phyloP scores from a whole-genome alignment of 2,888 invertebrate species.

The Polia nebulosa region DNA sequence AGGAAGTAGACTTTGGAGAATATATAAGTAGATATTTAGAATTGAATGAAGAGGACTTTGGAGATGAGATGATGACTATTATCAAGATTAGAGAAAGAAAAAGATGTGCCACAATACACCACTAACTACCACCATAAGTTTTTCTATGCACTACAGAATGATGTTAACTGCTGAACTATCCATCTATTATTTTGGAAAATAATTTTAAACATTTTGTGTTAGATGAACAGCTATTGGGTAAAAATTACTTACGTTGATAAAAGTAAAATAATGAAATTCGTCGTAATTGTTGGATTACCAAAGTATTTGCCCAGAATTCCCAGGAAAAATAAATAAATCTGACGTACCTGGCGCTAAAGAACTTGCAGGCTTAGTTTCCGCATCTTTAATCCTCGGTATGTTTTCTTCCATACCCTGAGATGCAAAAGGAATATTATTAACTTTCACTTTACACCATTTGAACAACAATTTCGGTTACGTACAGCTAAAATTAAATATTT shows the following conservation, averaged over 20 bases:
- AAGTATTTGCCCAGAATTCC: too few species aligned
- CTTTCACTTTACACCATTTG: slow-evolving; percentile 45
- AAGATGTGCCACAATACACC: neutral
- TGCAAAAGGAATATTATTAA: slow-evolving; percentile 30
- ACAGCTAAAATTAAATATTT: slow-evolving; percentile 34
- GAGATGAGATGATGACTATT: neutral
- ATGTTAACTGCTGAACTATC: neutral
- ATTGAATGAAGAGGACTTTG: too few species aligned
- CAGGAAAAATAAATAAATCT: neutral
- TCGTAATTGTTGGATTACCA: neutral
- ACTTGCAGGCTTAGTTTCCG: slow-evolving; percentile 37
- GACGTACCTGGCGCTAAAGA: slow-evolving; percentile 42
- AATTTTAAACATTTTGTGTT: neutral
- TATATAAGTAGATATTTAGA: too few species aligned
- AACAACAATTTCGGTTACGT: slow-evolving; percentile 28
- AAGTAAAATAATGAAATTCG: neutral
- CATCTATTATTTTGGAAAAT: neutral
- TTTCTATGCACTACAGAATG: too few species aligned
- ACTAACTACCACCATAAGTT: too few species aligned
- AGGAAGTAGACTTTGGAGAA: too few species aligned
- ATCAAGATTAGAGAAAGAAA: neutral
- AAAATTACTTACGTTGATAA: neutral
- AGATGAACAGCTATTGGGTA: neutral
- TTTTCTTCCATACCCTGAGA: slow-evolving; percentile 53
- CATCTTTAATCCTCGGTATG: slow-evolving; percentile 43